Conservation (phyloP, 2,113 vertebrate species). For the Ailuropoda melanoleuca region DNA sequence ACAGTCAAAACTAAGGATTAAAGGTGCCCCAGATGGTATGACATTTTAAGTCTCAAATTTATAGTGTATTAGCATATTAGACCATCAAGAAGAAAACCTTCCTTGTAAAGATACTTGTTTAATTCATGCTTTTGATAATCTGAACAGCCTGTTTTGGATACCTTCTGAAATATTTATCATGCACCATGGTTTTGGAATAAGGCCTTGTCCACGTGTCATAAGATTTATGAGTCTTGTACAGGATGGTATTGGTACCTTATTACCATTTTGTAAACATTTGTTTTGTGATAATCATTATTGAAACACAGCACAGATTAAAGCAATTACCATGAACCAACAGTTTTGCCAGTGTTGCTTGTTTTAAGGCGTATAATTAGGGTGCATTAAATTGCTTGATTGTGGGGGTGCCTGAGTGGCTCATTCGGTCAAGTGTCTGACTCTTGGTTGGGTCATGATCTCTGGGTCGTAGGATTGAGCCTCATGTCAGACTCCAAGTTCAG, state of each 20-base stretch:
- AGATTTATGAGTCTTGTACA: conserved; percentile 40
- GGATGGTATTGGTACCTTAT: neutral
- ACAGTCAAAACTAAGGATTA: neutral
- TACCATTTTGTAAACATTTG: neutral
- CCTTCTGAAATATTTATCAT: neutral
- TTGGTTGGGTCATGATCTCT: neutral
- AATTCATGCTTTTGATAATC: neutral
- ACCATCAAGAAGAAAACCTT: neutral
- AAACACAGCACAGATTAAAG: neutral
- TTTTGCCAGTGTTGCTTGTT: neutral
- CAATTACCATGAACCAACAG: neutral
- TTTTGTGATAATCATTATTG: neutral
- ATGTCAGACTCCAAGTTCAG: neutral
- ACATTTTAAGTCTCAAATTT: conserved; percentile 23
- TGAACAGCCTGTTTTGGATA: neutral
- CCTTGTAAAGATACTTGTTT: neutral
- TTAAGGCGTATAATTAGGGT: neutral
- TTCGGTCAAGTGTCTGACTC: neutral
- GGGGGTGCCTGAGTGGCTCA: neutral
- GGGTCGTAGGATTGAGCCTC: neutral
- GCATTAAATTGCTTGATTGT: neutral
- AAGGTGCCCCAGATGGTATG: neutral
- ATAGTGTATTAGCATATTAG: neutral
- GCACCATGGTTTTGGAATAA: neutral
- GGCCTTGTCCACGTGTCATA: neutral